These are phyloP conservation scores for Odontomachus brunneus DNA, from an alignment of 1,140 invertebrate genomes.

Conservation along the genomic window DNA sequence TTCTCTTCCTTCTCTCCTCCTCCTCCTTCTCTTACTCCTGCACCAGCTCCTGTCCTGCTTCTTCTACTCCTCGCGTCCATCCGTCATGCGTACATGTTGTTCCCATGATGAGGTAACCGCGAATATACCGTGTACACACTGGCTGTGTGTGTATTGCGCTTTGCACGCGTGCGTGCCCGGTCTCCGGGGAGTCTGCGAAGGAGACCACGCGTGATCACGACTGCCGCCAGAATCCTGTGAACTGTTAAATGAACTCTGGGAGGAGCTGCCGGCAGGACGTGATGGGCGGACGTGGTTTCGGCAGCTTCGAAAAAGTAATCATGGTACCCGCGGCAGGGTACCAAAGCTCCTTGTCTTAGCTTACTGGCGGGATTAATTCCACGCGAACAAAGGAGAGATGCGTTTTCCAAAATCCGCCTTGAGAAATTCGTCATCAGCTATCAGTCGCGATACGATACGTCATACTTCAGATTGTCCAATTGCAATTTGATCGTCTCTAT, in stretches of 20 bases:
- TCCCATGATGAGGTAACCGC: conserved; percentile 60
- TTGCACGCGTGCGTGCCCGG: conserved; percentile 12
- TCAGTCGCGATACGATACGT: not conserved
- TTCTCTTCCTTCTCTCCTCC: not conserved
- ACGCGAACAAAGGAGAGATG: not conserved
- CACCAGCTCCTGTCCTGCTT: not conserved
- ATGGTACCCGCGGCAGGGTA: not conserved
- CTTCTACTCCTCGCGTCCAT: not conserved
- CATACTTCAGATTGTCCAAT: not conserved
- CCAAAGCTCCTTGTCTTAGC: not conserved
- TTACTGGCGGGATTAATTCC: not conserved
- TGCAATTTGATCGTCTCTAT: no score
- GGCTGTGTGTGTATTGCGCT: not conserved
- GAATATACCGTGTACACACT: conserved; percentile 30
- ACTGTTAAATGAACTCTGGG: conserved; percentile 57
- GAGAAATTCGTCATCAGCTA: not conserved
- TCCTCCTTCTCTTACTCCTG: not conserved
- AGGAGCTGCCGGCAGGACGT: not conserved
- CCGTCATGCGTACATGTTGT: conserved; percentile 34
- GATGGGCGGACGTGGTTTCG: conserved; percentile 16
- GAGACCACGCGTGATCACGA: conserved; percentile 36
- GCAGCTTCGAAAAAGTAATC: conserved; percentile 56
- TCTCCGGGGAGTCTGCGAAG: conserved; percentile 40
- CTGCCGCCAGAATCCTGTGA: conserved; percentile 33
- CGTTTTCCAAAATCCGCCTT: not conserved